Percentiles rank a stretch among this genome's conserved stretches.
phyloP scores from a whole-genome alignment of 2,888 invertebrate species.

The Nesidiocoris tenuis region DNA sequence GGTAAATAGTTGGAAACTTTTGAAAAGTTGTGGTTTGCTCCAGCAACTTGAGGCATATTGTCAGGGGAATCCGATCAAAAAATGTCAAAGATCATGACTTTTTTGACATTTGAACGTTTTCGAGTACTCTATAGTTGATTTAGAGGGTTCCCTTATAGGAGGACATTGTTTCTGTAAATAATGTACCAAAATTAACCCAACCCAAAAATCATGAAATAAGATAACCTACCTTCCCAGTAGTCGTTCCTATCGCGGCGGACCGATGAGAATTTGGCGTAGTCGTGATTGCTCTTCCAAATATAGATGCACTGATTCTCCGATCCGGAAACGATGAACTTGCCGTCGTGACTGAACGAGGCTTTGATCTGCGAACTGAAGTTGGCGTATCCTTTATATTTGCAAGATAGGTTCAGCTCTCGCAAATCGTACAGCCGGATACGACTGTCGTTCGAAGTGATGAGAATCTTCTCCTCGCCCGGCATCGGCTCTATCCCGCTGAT shows the following conservation, averaged over 20 bases:
- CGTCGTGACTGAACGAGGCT: constrained; percentile 95
- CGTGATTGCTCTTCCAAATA: constrained; percentile 96
- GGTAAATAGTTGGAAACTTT: no score
- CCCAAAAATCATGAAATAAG: no score
- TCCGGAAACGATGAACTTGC: constrained; percentile 94
- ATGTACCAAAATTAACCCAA: no score
- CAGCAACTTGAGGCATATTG: no score
- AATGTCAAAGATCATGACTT: no score
- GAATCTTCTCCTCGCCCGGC: constrained; percentile 92
- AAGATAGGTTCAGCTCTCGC: constrained; percentile 88
- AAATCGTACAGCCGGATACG: constrained; percentile 93
- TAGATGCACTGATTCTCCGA: constrained; percentile 97
- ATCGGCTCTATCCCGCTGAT: constrained; percentile 97
- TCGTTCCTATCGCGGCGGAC: constrained; percentile 90
- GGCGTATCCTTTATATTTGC: constrained; percentile 91
- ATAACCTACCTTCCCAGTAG: constrained; percentile 97
- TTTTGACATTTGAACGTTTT: no score
- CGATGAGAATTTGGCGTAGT: constrained; percentile 91
- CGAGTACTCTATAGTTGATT: no score
- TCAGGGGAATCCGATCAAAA: no score
- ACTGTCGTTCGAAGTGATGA: constrained; percentile 97
- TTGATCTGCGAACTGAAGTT: constrained; percentile 97
- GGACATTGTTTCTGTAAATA: no score
- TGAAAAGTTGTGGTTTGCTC: no score
- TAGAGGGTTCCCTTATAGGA: no score